phyloP scores from a whole-genome alignment of 2,113 vertebrate genomes.

The Dasyprocta punctata region DNA sequence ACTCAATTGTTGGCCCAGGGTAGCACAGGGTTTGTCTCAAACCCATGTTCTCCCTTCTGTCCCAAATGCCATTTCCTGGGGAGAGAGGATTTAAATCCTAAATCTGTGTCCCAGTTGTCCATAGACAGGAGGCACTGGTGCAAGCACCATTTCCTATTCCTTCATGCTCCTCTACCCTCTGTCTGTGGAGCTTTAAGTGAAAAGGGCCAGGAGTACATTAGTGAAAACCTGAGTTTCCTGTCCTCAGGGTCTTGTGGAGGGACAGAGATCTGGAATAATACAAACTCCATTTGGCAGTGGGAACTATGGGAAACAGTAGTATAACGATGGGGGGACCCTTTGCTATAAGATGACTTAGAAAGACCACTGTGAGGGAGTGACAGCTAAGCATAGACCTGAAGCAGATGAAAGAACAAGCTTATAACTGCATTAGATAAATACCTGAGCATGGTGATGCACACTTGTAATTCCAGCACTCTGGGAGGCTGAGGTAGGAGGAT shows the following conservation, averaged over 20 bases:
- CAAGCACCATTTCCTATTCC: background rate
- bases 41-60: background rate
- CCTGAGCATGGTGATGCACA: background rate
- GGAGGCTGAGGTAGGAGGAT: background rate
- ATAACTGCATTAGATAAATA: background rate
- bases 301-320: background rate
- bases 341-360: background rate
- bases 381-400: background rate
- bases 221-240: background rate
- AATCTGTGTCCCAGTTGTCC: background rate
- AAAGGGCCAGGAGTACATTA: background rate
- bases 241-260: background rate
- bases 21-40: background rate
- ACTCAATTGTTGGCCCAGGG: background rate
- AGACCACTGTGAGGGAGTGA: background rate
- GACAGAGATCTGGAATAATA: background rate
- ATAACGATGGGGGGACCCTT: background rate
- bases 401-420: background rate
- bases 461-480: background rate
- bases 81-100: background rate
- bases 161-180: background rate
- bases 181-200: background rate
- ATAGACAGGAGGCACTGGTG: background rate
- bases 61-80: background rate
- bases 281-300: too few species aligned